Base-by-base conservation (phyloP, 2,888 invertebrate genomes). In the Leuctra nigra region DNA sequence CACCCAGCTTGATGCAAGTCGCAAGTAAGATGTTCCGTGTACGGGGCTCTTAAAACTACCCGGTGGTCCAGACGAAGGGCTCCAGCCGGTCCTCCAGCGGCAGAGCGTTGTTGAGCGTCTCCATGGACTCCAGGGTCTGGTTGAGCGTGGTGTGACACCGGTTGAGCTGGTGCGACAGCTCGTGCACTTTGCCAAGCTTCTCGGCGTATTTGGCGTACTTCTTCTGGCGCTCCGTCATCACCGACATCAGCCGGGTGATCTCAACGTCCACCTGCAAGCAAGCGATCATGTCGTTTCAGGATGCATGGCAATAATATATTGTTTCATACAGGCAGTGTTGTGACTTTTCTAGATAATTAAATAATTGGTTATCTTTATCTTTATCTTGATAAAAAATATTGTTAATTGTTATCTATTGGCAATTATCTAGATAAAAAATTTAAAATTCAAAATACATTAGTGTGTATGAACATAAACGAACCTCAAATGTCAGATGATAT, bases 41-140 rank as follows among this genome's bases (percentile, higher is more conserved):
- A n/a, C n/a, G n/a, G n/a, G n/a, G n/a, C n/a, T n/a, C n/a, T n/a
- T n/a, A n/a, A n/a, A n/a, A n/a, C 29, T 29, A 79, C 64, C 86
- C 84, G 11, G 86, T 86, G n/a, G 84, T 87, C 92, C 91, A 92
- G 0, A 89, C 83, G 68, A 95, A 94, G 0, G 93, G 90, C 68
- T 93, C 91, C 38, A 96, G 72, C 13, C 91, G 79, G 64, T 91
- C 88, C 16, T 87, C 86, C 48, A 86, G 79, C 23, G 93, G 92
- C 29, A 96, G 74, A 61, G 86, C 73, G 65, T 86, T 83, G 68
- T 96, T 96, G 44, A 96, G 76, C 14, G 85, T 82, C 68, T 94
- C 92, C 68, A 93, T 79, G 50, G 88, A 87, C 68, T 89, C 91
- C 1, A 94, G 72, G 0, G 90, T 89, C 73, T 91, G 87, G 70